Base-by-base conservation (phyloP, 2,113 vertebrate species). In the Psittacula cyanocephala region DNA sequence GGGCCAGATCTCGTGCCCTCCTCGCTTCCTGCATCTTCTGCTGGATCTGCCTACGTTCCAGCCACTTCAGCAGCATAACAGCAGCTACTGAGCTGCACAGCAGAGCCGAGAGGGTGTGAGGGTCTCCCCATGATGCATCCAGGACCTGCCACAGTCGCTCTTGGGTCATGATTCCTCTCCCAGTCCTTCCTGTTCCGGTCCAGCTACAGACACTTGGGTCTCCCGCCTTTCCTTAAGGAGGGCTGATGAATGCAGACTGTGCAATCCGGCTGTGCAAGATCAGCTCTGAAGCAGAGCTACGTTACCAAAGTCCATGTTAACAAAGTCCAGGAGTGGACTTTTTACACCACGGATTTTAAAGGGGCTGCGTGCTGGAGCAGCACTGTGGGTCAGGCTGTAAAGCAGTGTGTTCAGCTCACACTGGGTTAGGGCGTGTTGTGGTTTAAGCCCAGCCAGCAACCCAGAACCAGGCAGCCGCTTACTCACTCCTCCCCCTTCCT, bases 11-110 rank as follows among this genome's bases (percentile, higher is more conserved):
- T 35, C 28, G 27, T 41, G 49, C 37, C 27, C 37, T 88, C 19
- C 84, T 86, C 1, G 70, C 93, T 65, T 94, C 95, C 13, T 96
- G 76, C 81, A 96, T 96, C 88, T 89, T 96, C 91, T 93, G 87
- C 81, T 89, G 83, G 57, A 93, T 79, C 28, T 67, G 22, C 62
- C 78, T 95, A 31, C 4, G 43, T 46, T 43, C 16, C 80, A 96
- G 52, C 91, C 94, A 84, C 52, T 78, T 89, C 81, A 91, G 65
- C 3, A 96, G 37, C 70, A 77, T 29, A 28, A 95, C 2, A 0
- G 88, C 91, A 33, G 85, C 78, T 47, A 87, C 95, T 33, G 88
- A 92, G 41, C 82, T 14, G 7, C 97, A 94, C 35, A 96, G 76
- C 77, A 97, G 43, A 68, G 78, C 94, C 0, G 37, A 81, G 22